Evolutionary conservation across 2,888 invertebrate genomes (phyloP), one percentile per base, ranked within the genome.

Genomic region (Operophtera brumata): DNA sequence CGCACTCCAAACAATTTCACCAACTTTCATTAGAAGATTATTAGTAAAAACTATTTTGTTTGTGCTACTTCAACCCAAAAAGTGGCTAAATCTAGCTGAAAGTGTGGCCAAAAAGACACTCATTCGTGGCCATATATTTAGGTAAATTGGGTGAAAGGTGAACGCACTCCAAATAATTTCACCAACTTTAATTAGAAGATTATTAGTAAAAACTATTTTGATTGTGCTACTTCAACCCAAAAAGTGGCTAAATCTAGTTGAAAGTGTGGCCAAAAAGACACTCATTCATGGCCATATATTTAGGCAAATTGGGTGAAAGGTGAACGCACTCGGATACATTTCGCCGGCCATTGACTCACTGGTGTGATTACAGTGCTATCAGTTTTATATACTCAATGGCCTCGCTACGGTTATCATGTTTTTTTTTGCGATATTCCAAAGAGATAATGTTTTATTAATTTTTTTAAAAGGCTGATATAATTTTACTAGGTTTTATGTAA

Each of bases 261-360:
- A 55, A 44, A 51, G n/a, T n/a, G n/a, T 12, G 8, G 28, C 26
- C 12, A 34, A 41, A 47, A 39, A 43, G 20, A 44, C 28, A 44
- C 20, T 47, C 34, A 32, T 40, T 47, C 32, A 36, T 32, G 47
- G 32, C 30, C 36, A 28, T 34, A 20, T 13, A 6, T 26, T 44
- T 13, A 32, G n/a, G 70, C 72, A 77, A 80, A 80, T 77, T 80
- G 71, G 80, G 80, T 80, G 77, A 80, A 80, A 80, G 79, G 77
- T 82, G 55, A 58, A 58, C 9, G 56, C 9, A 37, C 78, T 53
- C 61, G 67, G 71, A 71, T 72, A 75, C 80, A 79, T 80, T 82
- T 79, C 79, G 75, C 77, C 77, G 84, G 81, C 66, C 82, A 77
- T 81, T 79, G 82, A 81, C 82, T 80, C 79, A 77, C 71, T 54